Evolutionary conservation across 2,888 invertebrate genomes (phyloP).

Genomic region (Girardia tigrina): DNA sequence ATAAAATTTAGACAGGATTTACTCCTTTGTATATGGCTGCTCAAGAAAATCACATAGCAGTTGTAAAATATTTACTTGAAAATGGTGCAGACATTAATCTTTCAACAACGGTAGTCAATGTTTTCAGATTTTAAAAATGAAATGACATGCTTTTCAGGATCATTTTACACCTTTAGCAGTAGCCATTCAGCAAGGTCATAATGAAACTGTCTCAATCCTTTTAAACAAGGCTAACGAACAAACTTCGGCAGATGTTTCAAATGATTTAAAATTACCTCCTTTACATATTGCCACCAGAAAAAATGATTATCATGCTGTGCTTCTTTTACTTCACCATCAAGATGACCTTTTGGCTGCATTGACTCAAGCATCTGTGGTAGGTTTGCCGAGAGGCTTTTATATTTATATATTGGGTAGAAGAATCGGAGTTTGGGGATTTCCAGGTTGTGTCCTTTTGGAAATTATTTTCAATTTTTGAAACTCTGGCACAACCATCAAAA

Average conservation of each 20-base stretch:
- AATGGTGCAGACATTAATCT: background rate
- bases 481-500: no score
- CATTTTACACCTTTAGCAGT: slow-evolving; percentile 97
- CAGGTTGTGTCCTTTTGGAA: no score
- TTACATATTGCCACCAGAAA: background rate
- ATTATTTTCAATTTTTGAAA: no score
- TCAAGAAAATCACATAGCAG: background rate
- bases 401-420: no score
- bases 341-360: slow-evolving; percentile 48
- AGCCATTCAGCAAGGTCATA: slow-evolving; percentile 92
- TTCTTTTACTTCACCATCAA: slow-evolving; percentile 44
- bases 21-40: background rate
- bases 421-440: no score
- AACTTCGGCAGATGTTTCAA: slow-evolving; percentile 53
- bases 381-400: no score
- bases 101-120: background rate
- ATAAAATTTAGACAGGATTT: background rate
- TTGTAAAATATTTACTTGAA: background rate
- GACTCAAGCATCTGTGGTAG: background rate
- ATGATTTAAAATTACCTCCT: background rate
- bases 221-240: slow-evolving; percentile 61
- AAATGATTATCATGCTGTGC: background rate
- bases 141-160: slow-evolving; percentile 57
- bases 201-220: slow-evolving; percentile 89
- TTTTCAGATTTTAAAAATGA: no score